Evolutionary conservation across 2,797 vertebrate species (phyloP).

Genomic region (Champsocephalus gunnari): DNA sequence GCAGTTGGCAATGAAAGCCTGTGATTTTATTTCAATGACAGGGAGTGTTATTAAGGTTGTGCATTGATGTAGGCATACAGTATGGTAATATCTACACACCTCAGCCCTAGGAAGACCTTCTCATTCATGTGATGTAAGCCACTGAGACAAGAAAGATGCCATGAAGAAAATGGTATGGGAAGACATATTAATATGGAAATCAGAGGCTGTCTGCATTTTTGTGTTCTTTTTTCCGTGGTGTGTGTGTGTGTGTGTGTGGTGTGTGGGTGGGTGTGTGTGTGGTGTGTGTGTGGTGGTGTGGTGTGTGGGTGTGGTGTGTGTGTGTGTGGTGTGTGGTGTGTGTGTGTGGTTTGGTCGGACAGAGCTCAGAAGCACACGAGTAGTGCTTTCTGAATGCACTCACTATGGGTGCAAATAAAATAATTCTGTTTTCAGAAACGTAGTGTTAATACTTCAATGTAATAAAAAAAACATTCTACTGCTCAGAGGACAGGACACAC

Average conservation of each 20-base stretch:
- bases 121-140: conserved; percentile 66
- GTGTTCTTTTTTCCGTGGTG: neutral
- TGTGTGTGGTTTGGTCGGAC: conserved; percentile 18
- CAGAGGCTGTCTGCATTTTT: conserved; percentile 24
- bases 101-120: conserved; percentile 48
- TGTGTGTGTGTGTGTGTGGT: too few relatives aligned
- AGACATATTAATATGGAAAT: conserved; percentile 73
- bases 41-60: conserved; percentile 75
- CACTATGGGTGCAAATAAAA: conserved; percentile 20
- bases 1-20: conserved; percentile 65
- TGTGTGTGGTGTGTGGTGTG: neutral
- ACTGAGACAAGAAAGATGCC: conserved; percentile 53
- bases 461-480: conserved; percentile 17
- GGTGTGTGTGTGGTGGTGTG: too few relatives aligned
- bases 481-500: neutral
- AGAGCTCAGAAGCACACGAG: conserved; percentile 1
- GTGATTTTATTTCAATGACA: conserved; percentile 81
- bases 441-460: conserved; percentile 17
- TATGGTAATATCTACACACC: conserved; percentile 75
- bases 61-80: conserved; percentile 78
- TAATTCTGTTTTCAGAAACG: conserved; percentile 15
- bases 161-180: conserved; percentile 50
- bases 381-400: conserved; percentile 18
- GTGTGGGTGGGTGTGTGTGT: conserved; percentile 16
- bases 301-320: too few relatives aligned